phyloP scores from a whole-genome alignment of 1,140 invertebrate species.

The Drosophila albomicans region DNA sequence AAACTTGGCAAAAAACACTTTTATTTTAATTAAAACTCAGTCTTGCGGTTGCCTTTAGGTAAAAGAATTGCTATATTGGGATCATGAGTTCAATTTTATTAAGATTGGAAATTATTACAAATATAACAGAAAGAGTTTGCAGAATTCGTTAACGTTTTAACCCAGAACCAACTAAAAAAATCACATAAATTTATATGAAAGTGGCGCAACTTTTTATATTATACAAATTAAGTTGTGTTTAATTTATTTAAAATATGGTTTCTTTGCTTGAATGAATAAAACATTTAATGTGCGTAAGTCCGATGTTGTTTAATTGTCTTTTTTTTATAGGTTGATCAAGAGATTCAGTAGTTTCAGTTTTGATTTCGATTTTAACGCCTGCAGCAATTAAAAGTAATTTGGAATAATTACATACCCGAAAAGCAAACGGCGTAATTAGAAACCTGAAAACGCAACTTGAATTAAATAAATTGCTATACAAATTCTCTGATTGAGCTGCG shows the following conservation, averaged over 20 bases:
- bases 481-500: constrained; percentile 67
- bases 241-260: background rate
- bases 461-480: constrained; percentile 72
- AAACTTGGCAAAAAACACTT: constrained; percentile 64
- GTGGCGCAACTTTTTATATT: too few species aligned
- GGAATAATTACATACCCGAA: constrained; percentile 41
- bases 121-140: too few species aligned
- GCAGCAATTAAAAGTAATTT: constrained; percentile 26
- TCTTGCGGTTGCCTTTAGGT: too few species aligned
- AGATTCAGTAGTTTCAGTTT: background rate
- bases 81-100: too few species aligned
- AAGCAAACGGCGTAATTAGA: constrained; percentile 38
- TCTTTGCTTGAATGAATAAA: background rate
- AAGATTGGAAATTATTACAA: too few species aligned
- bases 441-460: constrained; percentile 45
- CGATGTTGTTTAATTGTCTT: background rate
- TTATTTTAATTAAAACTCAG: constrained; percentile 69
- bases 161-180: too few species aligned
- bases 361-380: constrained; percentile 21
- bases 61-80: too few species aligned
- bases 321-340: background rate
- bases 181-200: too few species aligned
- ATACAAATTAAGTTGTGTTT: too few species aligned
- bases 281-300: background rate
- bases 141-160: too few species aligned